phyloP scores from a whole-genome alignment of 2,797 vertebrate species.

The Gobionotothen gibberifrons region DNA sequence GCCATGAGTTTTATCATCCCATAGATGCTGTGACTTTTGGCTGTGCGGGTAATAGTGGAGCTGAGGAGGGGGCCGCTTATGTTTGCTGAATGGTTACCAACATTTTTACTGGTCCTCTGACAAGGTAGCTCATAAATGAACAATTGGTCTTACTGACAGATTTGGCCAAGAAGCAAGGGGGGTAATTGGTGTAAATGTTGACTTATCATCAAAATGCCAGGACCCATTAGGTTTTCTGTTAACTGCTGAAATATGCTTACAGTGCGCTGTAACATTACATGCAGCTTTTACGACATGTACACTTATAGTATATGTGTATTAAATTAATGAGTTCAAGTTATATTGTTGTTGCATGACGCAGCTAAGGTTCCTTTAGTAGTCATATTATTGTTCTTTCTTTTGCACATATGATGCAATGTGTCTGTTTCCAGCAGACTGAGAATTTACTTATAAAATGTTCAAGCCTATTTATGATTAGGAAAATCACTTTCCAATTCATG shows the following conservation, averaged over 20 bases:
- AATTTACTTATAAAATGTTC: slow-evolving; percentile 7
- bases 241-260: slow-evolving; percentile 32
- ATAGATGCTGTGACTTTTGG: slow-evolving; percentile 50
- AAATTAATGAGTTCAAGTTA: not conserved
- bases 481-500: not conserved
- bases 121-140: slow-evolving; percentile 70
- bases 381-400: not conserved
- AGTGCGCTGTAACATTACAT: slow-evolving; percentile 29
- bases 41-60: slow-evolving; percentile 41
- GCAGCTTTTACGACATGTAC: slow-evolving; percentile 26
- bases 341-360: not conserved
- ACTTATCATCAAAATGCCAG: slow-evolving; percentile 67
- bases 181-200: slow-evolving; percentile 57
- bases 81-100: slow-evolving; percentile 64
- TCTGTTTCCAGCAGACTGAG: slow-evolving; percentile 10
- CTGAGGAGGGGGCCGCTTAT: slow-evolving; percentile 55
- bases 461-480: slow-evolving; percentile 7
- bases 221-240: slow-evolving; percentile 44
- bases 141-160: slow-evolving; percentile 61
- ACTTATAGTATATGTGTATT: not conserved
- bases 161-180: slow-evolving; percentile 53
- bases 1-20: slow-evolving; percentile 62
- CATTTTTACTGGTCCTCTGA: slow-evolving; percentile 67
- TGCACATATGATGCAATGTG: not conserved
- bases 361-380: not conserved